phyloP scores from a whole-genome alignment of 2,113 vertebrate species.

The Hemibagrus wyckioides region DNA sequence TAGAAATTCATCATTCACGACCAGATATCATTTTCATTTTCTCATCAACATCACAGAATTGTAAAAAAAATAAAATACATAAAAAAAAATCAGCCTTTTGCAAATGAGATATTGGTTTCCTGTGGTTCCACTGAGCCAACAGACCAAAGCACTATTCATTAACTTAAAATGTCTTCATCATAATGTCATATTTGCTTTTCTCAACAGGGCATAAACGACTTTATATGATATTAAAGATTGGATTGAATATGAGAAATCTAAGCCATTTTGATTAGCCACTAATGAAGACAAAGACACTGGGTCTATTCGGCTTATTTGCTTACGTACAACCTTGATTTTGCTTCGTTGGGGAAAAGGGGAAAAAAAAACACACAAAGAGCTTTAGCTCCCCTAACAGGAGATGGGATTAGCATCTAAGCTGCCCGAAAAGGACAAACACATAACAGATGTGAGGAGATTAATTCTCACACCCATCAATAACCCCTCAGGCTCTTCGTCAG shows the following conservation, averaged over 20 bases:
- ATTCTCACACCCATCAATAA: conserved; percentile 38
- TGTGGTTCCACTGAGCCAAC: conserved; percentile 16
- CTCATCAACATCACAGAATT: conserved; percentile 19
- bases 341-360: conserved; percentile 18
- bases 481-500: conserved; percentile 29
- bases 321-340: conserved; percentile 21
- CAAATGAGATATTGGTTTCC: conserved; percentile 28
- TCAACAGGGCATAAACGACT: conserved; percentile 39
- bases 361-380: not conserved
- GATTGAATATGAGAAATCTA: conserved; percentile 27
- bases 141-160: conserved; percentile 36
- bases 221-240: conserved; percentile 22
- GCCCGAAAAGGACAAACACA: conserved; percentile 38
- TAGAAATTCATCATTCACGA: not conserved
- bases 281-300: conserved; percentile 2
- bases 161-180: conserved; percentile 38
- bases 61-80: not conserved
- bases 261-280: conserved; percentile 15
- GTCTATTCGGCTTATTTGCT: conserved; percentile 34
- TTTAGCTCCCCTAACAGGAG: conserved; percentile 25
- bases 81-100: not conserved
- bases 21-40: not conserved
- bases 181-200: conserved; percentile 42
- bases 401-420: conserved; percentile 42
- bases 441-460: conserved; percentile 30